Evolutionary conservation across 2,888 invertebrate genomes (phyloP), one percentile per base, ranked within the genome.

Genomic region (Mycalesis mineus): DNA sequence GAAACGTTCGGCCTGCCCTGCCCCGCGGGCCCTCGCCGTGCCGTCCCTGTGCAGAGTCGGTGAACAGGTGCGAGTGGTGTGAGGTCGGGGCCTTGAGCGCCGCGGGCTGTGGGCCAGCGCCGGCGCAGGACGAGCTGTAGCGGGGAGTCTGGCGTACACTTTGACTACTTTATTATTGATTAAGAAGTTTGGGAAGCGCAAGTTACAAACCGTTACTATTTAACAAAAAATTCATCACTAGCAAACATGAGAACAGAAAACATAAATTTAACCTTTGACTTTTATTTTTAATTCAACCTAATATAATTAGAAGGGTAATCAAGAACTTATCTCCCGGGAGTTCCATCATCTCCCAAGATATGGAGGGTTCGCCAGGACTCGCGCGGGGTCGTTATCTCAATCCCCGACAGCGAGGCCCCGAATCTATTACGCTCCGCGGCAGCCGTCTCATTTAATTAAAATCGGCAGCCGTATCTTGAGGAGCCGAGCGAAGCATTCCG

Each of bases 371-470:
- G 42, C 5, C 22, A 9, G 11, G 33, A 4, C 48, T 36, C 17
- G n/a, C n/a, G 15, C 9, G 5, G n/a, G 36, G 37, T 28, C 49
- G 8, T 22, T 8, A 48, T 48, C 48, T 48, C 14, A 48, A 17
- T 48, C 17, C 11, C 33, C 1, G 48, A 36, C 17, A 48, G 36
- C n/a, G n/a, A 33, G 48, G 36, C 48, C 37, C 50, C 14, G 14
- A 40, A 50, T 40, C 40, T 48, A 45, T 14, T 11, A 22, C 29
- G 14, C 37, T 14, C 31, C 48, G 15, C 40, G 45, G 31, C n/a
- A 45, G 55, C 57, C 61, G 63, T 67, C 64, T 69, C 63, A 68
- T 72, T 71, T 68, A 72, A 70, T 72, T 68, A 69, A 70, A 69
- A 66, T 67, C 63, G 61, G 67, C 61, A 64, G 62, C 63, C 63